Evolutionary conservation across 2,797 vertebrate species (phyloP), one percentile per base, ranked within the genome.

Genomic region (Urocyon cinereoargenteus): DNA sequence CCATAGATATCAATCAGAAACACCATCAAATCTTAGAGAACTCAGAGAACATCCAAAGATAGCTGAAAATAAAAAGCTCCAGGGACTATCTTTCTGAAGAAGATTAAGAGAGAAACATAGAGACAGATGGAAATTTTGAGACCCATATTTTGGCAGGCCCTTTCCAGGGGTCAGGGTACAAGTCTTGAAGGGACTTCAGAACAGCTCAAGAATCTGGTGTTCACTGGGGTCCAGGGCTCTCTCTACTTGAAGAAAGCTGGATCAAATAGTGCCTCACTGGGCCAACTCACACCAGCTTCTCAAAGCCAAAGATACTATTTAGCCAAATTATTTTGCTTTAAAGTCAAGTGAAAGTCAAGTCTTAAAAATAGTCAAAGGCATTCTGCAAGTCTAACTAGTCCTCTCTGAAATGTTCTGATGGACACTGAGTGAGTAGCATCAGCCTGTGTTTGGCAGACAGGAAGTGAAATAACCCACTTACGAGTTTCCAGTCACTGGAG

Each of bases 331-430:
- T 61, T 75, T 90, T 96, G 36, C 73, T 95, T 97, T 95, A 70
- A 95, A 96, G 95, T 96, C 94, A 97, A 89, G 64, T 88, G 90
- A 93, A 97, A 94, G 95, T 95, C 97, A 90, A 85, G 55, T 53
- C 66, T 96, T 90, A 79, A 97, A 97, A 97, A 93, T 49, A 96
- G 89, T 55, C 85, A 34, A 68, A 94, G 34, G 51, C 62, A 96
- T 88, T 97, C 70, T 90, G 77, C 72, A 96, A 90, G 85, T 66
- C 85, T 87, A 93, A 91, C 93, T 93, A 73, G 70, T 84, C 62
- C 61, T 85, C 79, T 81, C 89, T 40, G 84, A 89, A 72, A 78
- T 62, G 24, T 86, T 89, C 64, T 45, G n/a, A 73, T 53, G 57
- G 12, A 6, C 77, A 26, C 0, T 10, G 51, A 90, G 13, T 10